Evolutionary conservation across 2,113 vertebrate species (phyloP).

Genomic region (Catharus fuscescens): DNA sequence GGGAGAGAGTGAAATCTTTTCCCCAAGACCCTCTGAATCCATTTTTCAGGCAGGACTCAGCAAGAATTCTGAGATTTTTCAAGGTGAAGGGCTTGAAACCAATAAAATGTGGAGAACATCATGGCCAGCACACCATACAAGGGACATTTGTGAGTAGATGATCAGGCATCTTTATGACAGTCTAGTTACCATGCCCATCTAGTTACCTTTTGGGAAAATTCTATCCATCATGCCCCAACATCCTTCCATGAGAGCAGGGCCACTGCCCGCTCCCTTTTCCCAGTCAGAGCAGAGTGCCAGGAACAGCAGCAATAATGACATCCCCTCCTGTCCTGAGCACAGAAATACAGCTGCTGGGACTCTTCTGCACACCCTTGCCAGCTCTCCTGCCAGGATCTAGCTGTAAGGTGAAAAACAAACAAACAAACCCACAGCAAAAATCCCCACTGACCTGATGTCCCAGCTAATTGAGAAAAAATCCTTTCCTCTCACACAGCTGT

Average conservation of each 20-base stretch:
- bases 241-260: neutral
- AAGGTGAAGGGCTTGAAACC: neutral
- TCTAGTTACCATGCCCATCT: slow-evolving; percentile 22
- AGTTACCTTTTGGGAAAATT: slow-evolving; percentile 28
- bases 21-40: neutral
- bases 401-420: neutral
- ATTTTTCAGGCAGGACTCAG: neutral
- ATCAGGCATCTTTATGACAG: slow-evolving; percentile 19
- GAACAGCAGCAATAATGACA: slow-evolving; percentile 49
- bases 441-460: neutral
- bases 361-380: neutral
- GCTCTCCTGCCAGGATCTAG: slow-evolving; percentile 8
- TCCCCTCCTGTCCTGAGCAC: slow-evolving; percentile 36
- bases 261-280: neutral
- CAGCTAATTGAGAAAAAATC: neutral
- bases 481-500: neutral
- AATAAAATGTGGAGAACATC: neutral
- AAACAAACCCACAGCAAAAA: neutral
- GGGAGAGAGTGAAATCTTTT: neutral
- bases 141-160: neutral
- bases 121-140: neutral
- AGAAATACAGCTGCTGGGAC: slow-evolving; percentile 7
- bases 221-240: neutral
- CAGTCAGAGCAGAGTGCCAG: slow-evolving; percentile 26
- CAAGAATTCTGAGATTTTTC: neutral